phyloP scores from a whole-genome alignment of 2,888 invertebrate species.

The Terebella lapidaria region DNA sequence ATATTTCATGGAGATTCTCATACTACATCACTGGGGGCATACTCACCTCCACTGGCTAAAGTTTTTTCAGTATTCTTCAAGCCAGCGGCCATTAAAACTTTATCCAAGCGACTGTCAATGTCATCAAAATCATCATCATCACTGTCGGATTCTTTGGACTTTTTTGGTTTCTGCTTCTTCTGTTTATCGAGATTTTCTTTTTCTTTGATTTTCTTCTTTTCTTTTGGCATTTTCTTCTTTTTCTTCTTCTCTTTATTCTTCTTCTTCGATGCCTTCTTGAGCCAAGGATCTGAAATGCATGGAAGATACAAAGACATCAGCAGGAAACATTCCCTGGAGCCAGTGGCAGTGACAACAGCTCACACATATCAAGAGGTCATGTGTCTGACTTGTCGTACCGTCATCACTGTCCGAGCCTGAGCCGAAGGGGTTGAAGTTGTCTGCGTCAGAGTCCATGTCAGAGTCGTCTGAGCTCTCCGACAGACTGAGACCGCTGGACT shows the following conservation, averaged over 20 bases:
- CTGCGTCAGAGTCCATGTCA: constrained; percentile 46
- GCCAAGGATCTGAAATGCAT: constrained; percentile 68
- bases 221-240: constrained; percentile 32
- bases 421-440: constrained; percentile 90
- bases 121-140: constrained; percentile 22
- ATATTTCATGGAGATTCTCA: too few relatives aligned
- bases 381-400: constrained; percentile 29
- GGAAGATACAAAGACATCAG: too few relatives aligned
- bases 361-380: too few relatives aligned
- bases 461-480: constrained; percentile 29
- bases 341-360: too few relatives aligned
- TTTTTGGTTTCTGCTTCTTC: constrained; percentile 57
- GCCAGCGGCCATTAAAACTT: constrained; percentile 36
- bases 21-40: too few relatives aligned
- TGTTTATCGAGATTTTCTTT: constrained; percentile 45
- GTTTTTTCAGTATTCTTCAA: constrained; percentile 16
- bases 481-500: constrained; percentile 29
- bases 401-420: constrained; percentile 60
- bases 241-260: constrained; percentile 60
- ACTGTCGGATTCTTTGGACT: constrained; percentile 27
- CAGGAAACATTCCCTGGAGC: too few relatives aligned
- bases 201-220: constrained; percentile 50
- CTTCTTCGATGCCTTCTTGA: constrained; percentile 47
- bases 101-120: constrained; percentile 34
- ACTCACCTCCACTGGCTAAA: too few relatives aligned